Conservation (phyloP, 1,140 invertebrate genomes). For the Paraescarpia echinospica region DNA sequence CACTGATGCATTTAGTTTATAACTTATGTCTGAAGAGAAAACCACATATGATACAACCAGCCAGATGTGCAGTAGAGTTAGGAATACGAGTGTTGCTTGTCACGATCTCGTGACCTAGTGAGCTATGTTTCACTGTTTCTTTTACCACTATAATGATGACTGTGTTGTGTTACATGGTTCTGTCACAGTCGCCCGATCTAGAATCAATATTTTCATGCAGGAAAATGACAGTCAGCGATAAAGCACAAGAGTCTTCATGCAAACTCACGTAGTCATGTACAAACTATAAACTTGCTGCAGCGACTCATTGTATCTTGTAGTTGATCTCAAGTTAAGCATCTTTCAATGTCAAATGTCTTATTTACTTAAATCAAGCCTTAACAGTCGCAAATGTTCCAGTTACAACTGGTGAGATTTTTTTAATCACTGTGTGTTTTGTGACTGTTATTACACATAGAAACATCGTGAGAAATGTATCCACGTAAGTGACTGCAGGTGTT, state of each 20-base stretch:
- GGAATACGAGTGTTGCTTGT: not conserved
- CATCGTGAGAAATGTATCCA: not conserved
- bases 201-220: not conserved
- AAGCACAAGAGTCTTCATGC: not conserved
- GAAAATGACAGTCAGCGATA: not conserved
- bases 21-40: too few relatives aligned
- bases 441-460: not conserved
- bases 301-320: not conserved
- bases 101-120: not conserved
- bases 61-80: not conserved
- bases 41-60: not conserved
- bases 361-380: not conserved
- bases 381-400: not conserved
- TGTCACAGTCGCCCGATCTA: not conserved
- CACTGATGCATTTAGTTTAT: too few relatives aligned
- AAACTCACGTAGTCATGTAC: not conserved
- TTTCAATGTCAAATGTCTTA: not conserved
- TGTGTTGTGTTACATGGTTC: not conserved
- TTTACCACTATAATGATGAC: not conserved
- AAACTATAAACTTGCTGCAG: not conserved
- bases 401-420: not conserved
- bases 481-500: not conserved
- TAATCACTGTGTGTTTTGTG: not conserved
- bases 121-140: not conserved
- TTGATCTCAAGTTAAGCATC: not conserved